Evolutionary conservation across 1,140 invertebrate species (phyloP).

Genomic region (Archegozetes longisetosus): DNA sequence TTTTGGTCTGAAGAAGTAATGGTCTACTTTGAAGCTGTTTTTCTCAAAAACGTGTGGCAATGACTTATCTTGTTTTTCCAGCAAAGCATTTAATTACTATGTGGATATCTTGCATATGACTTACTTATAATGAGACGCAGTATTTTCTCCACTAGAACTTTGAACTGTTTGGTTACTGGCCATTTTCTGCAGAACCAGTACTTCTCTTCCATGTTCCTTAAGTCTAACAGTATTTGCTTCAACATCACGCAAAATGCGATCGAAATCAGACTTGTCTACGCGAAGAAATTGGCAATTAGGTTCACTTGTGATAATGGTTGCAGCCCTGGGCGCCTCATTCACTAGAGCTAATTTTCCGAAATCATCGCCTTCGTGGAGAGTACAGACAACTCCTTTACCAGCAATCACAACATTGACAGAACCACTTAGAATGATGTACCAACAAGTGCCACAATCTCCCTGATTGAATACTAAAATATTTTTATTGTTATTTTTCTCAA

Average conservation of each 20-base stretch:
- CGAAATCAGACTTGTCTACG: slow-evolving; percentile 76
- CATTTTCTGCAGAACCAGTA: slow-evolving; percentile 31
- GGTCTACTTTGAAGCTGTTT: too few relatives aligned
- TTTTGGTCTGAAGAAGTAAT: too few relatives aligned
- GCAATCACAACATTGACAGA: slow-evolving; percentile 72
- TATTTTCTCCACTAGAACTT: too few relatives aligned
- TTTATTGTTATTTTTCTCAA: too few relatives aligned
- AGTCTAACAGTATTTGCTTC: slow-evolving; percentile 72
- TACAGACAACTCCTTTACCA: slow-evolving; percentile 67
- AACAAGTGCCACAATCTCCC: slow-evolving; percentile 70
- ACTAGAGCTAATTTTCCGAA: slow-evolving; percentile 74
- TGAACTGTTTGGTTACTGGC: too few relatives aligned
- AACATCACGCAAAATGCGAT: slow-evolving; percentile 60
- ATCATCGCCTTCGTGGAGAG: slow-evolving; percentile 67
- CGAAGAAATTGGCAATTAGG: slow-evolving; percentile 68
- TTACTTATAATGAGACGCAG: too few relatives aligned
- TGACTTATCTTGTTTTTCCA: too few relatives aligned
- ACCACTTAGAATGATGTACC: slow-evolving; percentile 70
- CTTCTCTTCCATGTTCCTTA: slow-evolving; percentile 68
- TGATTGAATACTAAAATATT: slow-evolving; percentile 72
- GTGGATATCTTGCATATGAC: too few relatives aligned
- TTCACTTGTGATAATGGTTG: slow-evolving; percentile 63
- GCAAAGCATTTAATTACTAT: too few relatives aligned
- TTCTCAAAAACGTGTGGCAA: too few relatives aligned
- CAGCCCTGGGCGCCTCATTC: slow-evolving; percentile 68